Conservation (phyloP, 1,140 invertebrate genomes). For the Zaprionus lachaisei region DNA sequence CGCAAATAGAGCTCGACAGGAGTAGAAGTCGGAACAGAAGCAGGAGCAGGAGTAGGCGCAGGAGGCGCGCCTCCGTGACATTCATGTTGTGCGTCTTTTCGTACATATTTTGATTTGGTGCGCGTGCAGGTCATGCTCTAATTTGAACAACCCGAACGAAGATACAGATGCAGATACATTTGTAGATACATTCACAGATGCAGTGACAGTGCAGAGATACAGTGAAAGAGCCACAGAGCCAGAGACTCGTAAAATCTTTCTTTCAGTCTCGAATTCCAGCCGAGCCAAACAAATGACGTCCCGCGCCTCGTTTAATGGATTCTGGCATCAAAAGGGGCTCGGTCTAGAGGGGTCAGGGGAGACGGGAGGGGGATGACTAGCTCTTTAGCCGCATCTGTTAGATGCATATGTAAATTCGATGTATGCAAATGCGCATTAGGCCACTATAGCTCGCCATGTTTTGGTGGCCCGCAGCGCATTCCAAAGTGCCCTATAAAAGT, state of each 20-base stretch:
- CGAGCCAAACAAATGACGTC: constrained; percentile 38
- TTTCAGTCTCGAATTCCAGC: constrained; percentile 46
- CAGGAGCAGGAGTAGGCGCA: not conserved
- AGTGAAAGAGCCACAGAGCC: constrained; percentile 11
- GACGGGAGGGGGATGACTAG: not conserved
- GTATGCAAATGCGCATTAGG: constrained; percentile 49
- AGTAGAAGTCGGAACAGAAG: not conserved
- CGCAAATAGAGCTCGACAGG: constrained; percentile 75
- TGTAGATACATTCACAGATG: constrained; percentile 5
- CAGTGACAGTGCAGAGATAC: not conserved
- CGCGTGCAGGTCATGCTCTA: constrained; percentile 73
- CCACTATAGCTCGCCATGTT: constrained; percentile 9
- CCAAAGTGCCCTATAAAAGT: constrained; percentile 77
- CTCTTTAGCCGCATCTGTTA: constrained; percentile 43
- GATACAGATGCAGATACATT: constrained; percentile 26
- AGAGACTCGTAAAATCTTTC: constrained; percentile 55
- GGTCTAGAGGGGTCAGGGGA: not conserved
- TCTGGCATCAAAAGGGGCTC: constrained; percentile 18
- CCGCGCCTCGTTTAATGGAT: constrained; percentile 46
- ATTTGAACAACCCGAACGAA: constrained; percentile 31
- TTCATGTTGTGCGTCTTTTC: constrained; percentile 56
- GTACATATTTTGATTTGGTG: constrained; percentile 77
- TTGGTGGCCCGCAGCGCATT: constrained; percentile 64
- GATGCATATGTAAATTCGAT: constrained; percentile 64
- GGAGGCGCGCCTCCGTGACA: constrained; percentile 48